Percentiles rank a stretch among this genome's conserved stretches.
These are phyloP conservation scores for Loxodonta africana DNA, from an alignment of 2,113 vertebrate species.

Conservation along the genomic window DNA sequence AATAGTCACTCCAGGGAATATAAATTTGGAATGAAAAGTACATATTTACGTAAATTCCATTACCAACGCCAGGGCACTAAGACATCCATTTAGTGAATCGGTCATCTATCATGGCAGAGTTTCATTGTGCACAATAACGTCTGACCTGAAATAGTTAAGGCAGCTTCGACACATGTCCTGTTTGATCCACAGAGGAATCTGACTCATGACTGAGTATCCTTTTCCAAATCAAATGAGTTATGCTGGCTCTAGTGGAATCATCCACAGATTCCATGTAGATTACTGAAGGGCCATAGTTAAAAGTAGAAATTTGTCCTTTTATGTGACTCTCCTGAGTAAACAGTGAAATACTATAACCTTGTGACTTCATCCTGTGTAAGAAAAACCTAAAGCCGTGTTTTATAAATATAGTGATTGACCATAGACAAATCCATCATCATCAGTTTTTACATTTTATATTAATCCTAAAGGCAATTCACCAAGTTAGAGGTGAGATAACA, in stretches of 20 bases:
- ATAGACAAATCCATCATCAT: not conserved
- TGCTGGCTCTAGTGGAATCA: not conserved
- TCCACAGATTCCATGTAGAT: not conserved
- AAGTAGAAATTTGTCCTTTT: constrained; percentile 50
- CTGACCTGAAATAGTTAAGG: constrained; percentile 1
- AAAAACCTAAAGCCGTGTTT: not conserved
- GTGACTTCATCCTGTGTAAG: not conserved
- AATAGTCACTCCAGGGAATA: not conserved
- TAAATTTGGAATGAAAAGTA: not conserved
- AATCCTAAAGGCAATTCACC: not conserved
- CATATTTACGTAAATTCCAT: not conserved
- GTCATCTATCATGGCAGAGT: not conserved
- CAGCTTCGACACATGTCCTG: constrained; percentile 9
- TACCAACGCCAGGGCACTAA: not conserved
- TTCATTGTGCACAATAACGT: not conserved
- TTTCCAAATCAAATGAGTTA: constrained; percentile 61
- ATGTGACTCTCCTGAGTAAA: not conserved
- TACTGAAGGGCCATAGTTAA: not conserved
- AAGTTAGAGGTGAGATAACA: not conserved
- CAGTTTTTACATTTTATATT: not conserved
- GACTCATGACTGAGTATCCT: constrained; percentile 18
- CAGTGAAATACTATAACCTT: not conserved
- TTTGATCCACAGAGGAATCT: not conserved
- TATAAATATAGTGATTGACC: not conserved
- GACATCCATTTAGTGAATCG: not conserved